These are phyloP conservation scores for Fratercula arctica DNA, from an alignment of 2,797 vertebrate species.

Conservation along the genomic window DNA sequence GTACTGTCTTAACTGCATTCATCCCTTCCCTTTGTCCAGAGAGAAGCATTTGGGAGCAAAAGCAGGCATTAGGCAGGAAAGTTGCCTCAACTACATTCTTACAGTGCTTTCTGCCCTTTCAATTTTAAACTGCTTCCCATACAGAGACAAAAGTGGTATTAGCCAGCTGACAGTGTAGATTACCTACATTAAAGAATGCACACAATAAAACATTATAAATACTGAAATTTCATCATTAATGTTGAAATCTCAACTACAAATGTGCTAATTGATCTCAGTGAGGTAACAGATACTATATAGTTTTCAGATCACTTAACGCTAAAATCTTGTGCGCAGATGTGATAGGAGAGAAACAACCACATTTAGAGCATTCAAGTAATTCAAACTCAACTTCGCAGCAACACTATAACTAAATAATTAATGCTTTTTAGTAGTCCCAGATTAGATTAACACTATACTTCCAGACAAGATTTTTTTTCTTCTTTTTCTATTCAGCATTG, in stretches of 20 bases:
- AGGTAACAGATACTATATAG: not conserved
- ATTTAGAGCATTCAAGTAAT: not conserved
- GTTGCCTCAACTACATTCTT: not conserved
- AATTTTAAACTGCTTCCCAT: not conserved
- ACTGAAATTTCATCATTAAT: not conserved
- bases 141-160: not conserved
- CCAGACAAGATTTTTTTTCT: not conserved
- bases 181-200: not conserved
- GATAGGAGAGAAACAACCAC: not conserved
- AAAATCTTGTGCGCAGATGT: not conserved
- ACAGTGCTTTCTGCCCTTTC: not conserved
- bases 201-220: not conserved
- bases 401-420: constrained; percentile 11
- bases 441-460: not conserved
- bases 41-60: not conserved
- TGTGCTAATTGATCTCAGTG: not conserved
- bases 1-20: not conserved
- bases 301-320: not conserved
- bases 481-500: not conserved
- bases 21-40: not conserved
- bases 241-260: not conserved
- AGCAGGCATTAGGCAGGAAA: not conserved
- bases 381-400: not conserved
- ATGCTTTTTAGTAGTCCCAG: not conserved
- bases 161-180: not conserved